Percentiles rank a stretch among this genome's conserved stretches.
Conservation (phyloP, 2,113 vertebrate species). For the Megaceryle torquata region DNA sequence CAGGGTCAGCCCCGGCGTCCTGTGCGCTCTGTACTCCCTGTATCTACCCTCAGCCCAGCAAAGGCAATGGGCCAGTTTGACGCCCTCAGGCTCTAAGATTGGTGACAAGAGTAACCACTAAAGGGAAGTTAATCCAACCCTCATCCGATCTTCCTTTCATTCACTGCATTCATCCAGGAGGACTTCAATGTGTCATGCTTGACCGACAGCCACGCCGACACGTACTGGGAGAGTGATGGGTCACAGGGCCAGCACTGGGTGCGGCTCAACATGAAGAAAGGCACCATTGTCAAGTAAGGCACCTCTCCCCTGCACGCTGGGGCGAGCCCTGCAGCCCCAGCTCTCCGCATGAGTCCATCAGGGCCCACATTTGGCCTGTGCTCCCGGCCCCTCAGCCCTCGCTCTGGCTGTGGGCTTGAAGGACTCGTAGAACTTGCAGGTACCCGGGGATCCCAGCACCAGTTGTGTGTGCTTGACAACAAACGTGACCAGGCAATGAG, state of each 20-base stretch:
- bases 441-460: neutral
- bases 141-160: neutral
- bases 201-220: conserved; percentile 90
- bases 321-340: neutral
- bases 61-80: neutral
- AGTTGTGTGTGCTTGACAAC: neutral
- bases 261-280: conserved; percentile 96
- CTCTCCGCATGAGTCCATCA: neutral
- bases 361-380: accelerated
- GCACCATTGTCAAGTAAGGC: conserved; percentile 93
- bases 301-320: neutral
- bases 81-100: neutral
- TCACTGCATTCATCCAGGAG: conserved; percentile 72
- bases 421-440: neutral
- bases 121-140: neutral
- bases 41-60: neutral
- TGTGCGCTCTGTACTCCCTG: accelerated
- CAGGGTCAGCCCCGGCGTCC: neutral
- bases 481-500: neutral
- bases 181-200: conserved; percentile 90
- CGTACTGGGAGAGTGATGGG: conserved; percentile 98
- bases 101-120: neutral
- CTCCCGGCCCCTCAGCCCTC: neutral
- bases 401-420: neutral
- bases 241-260: conserved; percentile 98